phyloP scores from a whole-genome alignment of 2,113 vertebrate genomes.

The Telmatochromis sp. region DNA sequence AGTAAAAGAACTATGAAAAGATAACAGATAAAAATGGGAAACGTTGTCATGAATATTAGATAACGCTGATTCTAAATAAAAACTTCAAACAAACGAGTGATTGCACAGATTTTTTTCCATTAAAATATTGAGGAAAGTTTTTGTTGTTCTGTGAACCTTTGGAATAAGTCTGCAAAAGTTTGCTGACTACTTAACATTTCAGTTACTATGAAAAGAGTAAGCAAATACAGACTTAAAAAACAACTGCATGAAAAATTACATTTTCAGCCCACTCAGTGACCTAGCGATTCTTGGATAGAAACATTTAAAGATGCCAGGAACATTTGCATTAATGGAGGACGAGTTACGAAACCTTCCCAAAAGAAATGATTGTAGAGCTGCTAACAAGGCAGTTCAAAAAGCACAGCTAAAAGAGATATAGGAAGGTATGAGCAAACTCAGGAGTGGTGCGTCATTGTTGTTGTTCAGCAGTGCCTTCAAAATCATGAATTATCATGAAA shows the following conservation, averaged over 20 bases:
- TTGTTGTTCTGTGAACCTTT: not conserved
- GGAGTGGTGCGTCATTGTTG: not conserved
- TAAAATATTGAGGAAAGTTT: not conserved
- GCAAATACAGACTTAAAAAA: not conserved
- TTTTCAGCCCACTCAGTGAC: not conserved
- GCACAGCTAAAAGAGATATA: not conserved
- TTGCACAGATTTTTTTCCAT: not conserved
- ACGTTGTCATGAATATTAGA: not conserved
- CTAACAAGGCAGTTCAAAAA: not conserved
- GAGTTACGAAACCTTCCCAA: rapidly evolving
- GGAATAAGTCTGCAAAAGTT: not conserved
- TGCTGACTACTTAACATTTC: not conserved
- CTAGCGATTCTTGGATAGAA: not conserved
- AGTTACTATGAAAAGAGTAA: not conserved
- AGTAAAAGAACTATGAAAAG: not conserved
- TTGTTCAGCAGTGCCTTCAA: not conserved
- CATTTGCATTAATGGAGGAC: not conserved
- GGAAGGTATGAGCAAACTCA: not conserved
- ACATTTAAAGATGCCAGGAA: not conserved
- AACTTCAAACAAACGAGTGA: rapidly evolving
- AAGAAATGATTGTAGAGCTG: not conserved
- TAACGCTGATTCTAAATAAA: not conserved
- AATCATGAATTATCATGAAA: not conserved
- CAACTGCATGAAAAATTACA: not conserved
- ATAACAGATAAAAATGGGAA: not conserved